These are phyloP conservation scores for Octonoba sinensis DNA, from an alignment of 2,888 invertebrate genomes.

Conservation along the genomic window DNA sequence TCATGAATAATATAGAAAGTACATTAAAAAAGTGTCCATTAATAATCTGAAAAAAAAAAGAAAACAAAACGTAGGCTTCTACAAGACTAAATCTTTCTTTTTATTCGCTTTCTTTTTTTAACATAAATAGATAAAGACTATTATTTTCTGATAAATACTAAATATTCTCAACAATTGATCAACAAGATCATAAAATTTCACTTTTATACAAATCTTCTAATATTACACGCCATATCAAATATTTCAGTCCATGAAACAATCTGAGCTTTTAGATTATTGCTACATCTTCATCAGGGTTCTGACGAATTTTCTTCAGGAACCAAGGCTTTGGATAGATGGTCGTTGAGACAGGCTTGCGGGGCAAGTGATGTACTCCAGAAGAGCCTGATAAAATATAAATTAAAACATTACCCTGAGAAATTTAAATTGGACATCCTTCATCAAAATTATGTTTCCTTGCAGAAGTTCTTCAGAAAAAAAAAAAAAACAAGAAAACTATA, in stretches of 20 bases:
- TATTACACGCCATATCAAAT: background rate
- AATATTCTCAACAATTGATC: slow-evolving; percentile 40
- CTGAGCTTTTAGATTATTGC: too few species aligned
- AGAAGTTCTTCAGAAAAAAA: too few species aligned
- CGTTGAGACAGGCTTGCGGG: slow-evolving; percentile 57
- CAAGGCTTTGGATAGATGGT: slow-evolving; percentile 47
- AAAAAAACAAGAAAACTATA: too few species aligned
- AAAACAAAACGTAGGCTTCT: background rate
- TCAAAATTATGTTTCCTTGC: too few species aligned
- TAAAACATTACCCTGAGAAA: too few species aligned
- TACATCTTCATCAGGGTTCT: too few species aligned
- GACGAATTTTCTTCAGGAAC: too few species aligned
- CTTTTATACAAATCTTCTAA: slow-evolving; percentile 9
- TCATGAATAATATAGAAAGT: too few species aligned
- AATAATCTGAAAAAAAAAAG: too few species aligned
- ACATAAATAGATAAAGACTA: slow-evolving; percentile 19
- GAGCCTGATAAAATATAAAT: slow-evolving; percentile 46
- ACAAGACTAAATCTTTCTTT: slow-evolving; percentile 3
- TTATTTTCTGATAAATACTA: slow-evolving; percentile 41
- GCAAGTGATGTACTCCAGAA: slow-evolving; percentile 61
- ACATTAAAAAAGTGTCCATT: too few species aligned
- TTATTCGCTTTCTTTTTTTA: slow-evolving; percentile 1
- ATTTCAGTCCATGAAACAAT: too few species aligned
- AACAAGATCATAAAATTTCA: background rate
- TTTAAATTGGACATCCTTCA: too few species aligned